phyloP scores from a whole-genome alignment of 1,140 invertebrate species.

The Magallana ariakensis region DNA sequence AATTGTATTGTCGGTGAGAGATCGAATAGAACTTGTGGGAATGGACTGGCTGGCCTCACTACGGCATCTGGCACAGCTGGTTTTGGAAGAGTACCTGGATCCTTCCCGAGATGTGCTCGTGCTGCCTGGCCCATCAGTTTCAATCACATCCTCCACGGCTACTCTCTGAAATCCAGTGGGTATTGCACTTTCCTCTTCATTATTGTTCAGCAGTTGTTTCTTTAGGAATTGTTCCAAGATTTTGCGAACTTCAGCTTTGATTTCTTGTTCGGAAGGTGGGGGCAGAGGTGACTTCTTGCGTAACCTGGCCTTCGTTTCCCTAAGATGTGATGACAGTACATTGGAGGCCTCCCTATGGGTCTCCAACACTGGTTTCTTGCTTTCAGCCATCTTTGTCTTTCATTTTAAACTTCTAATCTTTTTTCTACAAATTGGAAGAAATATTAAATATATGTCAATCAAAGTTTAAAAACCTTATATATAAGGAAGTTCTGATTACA shows the following conservation, averaged over 20 bases:
- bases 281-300: neutral
- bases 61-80: slow-evolving; percentile 17
- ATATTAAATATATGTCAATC: too few species aligned
- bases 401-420: neutral
- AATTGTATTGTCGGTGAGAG: slow-evolving; percentile 40
- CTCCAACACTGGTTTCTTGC: neutral
- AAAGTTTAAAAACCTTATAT: too few species aligned
- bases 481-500: too few species aligned
- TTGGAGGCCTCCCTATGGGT: slow-evolving; percentile 43
- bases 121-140: slow-evolving; percentile 1
- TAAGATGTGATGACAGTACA: slow-evolving; percentile 46
- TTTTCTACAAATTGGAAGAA: neutral
- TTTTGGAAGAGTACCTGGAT: slow-evolving; percentile 33
- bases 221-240: slow-evolving; percentile 67
- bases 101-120: slow-evolving; percentile 39
- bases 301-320: neutral
- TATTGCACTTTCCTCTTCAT: slow-evolving; percentile 4
- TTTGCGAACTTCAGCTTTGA: slow-evolving; percentile 61
- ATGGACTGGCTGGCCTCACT: slow-evolving; percentile 47
- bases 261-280: slow-evolving; percentile 56
- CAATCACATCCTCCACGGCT: slow-evolving; percentile 52
- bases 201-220: slow-evolving; percentile 48
- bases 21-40: slow-evolving; percentile 46
- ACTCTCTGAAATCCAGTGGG: slow-evolving; percentile 42
- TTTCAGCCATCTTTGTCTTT: slow-evolving; percentile 18